Conservation (phyloP, 2,888 invertebrate species). For the Torymus aiolomorphi region DNA sequence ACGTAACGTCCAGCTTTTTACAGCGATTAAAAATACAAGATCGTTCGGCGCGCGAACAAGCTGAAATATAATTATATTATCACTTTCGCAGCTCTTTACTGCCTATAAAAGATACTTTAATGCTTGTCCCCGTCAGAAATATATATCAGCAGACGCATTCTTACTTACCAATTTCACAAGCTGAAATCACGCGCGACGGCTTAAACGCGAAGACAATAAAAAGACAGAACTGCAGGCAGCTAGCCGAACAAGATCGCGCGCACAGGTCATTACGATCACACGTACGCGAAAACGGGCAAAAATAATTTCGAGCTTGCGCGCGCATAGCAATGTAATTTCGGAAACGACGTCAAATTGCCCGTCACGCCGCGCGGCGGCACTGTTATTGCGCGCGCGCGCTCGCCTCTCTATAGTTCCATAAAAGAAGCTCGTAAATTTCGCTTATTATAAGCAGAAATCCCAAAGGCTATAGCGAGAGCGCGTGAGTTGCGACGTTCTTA, state of each 20-base stretch:
- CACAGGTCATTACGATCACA: background rate
- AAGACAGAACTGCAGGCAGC: too few species aligned
- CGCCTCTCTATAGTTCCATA: slow-evolving; percentile 37
- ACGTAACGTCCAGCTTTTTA: too few species aligned
- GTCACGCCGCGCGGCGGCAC: too few species aligned
- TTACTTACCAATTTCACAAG: too few species aligned
- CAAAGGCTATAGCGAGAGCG: slow-evolving; percentile 3
- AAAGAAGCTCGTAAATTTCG: slow-evolving; percentile 53
- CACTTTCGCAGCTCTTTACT: background rate
- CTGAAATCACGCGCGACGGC: too few species aligned
- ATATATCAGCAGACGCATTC: background rate
- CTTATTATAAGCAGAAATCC: slow-evolving; percentile 50
- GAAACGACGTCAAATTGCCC: slow-evolving; percentile 27
- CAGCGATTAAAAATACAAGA: too few species aligned
- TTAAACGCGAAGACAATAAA: too few species aligned
- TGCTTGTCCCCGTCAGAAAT: background rate
- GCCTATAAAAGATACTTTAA: background rate
- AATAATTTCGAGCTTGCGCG: background rate
- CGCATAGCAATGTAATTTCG: slow-evolving; percentile 27
- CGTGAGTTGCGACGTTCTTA: slow-evolving; percentile 48
- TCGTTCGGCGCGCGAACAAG: background rate
- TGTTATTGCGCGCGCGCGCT: background rate
- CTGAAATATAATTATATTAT: background rate
- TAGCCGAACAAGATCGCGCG: too few species aligned
- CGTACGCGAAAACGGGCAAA: background rate